phyloP scores from a whole-genome alignment of 2,113 vertebrate species.

The Malaclemys terrapin region DNA sequence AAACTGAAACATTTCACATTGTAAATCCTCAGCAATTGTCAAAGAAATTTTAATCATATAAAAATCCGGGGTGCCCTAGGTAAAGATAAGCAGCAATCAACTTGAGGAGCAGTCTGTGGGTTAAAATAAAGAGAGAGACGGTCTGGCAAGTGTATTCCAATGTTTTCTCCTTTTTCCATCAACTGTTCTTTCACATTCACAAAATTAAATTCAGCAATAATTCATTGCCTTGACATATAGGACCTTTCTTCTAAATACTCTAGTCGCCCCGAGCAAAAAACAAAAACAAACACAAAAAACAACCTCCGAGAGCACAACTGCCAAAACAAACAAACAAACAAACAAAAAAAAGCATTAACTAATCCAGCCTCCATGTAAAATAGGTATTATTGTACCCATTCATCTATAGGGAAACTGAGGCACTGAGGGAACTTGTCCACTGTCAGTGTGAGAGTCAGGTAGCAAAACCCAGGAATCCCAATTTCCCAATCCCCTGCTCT shows the following conservation, averaged over 20 bases:
- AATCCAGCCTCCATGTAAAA: background rate
- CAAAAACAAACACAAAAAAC: too few relatives aligned
- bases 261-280: too few relatives aligned
- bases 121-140: background rate
- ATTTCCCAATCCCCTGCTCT: background rate
- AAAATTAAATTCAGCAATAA: background rate
- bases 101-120: background rate
- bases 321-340: too few relatives aligned
- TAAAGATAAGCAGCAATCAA: conserved; percentile 59
- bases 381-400: background rate
- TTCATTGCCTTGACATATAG: background rate
- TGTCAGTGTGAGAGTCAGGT: conserved; percentile 2
- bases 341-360: too few relatives aligned
- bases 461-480: background rate
- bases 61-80: conserved; percentile 35
- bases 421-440: background rate
- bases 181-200: background rate
- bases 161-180: conserved; percentile 12
- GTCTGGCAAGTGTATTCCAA: background rate
- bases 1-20: conserved; percentile 79
- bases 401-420: background rate
- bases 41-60: conserved; percentile 76
- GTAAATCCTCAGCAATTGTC: conserved; percentile 79
- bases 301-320: too few relatives aligned
- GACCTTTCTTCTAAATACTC: background rate